phyloP scores from a whole-genome alignment of 2,888 invertebrate species.

The Macrophya alboannulata region DNA sequence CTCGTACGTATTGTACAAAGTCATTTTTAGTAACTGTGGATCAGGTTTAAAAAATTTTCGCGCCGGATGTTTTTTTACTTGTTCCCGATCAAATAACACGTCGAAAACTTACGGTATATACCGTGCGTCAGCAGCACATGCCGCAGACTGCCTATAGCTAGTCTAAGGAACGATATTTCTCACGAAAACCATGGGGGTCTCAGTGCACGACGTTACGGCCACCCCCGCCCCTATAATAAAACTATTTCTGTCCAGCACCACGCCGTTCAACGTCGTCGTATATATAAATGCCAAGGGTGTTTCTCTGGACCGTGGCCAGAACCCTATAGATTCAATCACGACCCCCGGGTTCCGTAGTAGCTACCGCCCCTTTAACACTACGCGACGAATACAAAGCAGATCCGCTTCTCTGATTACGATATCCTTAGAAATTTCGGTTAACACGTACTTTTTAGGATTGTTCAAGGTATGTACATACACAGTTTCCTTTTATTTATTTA shows the following conservation, averaged over 20 bases:
- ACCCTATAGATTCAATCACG: conserved; percentile 74
- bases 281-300: conserved; percentile 56
- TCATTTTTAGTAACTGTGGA: background rate
- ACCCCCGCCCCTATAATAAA: conserved; percentile 72
- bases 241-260: conserved; percentile 69
- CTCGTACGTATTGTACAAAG: background rate
- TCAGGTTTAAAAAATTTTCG: too few relatives aligned
- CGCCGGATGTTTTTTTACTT: too few relatives aligned
- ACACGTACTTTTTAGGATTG: conserved; percentile 9
- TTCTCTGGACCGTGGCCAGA: conserved; percentile 54
- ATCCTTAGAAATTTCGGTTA: conserved; percentile 15
- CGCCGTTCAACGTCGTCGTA: conserved; percentile 45
- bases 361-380: conserved; percentile 52
- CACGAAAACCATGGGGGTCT: conserved; percentile 34
- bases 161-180: conserved; percentile 46
- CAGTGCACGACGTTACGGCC: conserved; percentile 22
- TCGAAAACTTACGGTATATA: background rate
- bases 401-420: conserved; percentile 45
- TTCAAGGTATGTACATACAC: background rate
- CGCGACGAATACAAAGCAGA: conserved; percentile 54
- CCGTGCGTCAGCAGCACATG: conserved; percentile 49
- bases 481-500: background rate
- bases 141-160: background rate
- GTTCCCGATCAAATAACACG: background rate
- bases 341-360: conserved; percentile 65